Percentiles rank a stretch among this genome's conserved stretches.
These are phyloP conservation scores for Rallus crepitans DNA, from an alignment of 2,797 vertebrate genomes.

Conservation along the genomic window DNA sequence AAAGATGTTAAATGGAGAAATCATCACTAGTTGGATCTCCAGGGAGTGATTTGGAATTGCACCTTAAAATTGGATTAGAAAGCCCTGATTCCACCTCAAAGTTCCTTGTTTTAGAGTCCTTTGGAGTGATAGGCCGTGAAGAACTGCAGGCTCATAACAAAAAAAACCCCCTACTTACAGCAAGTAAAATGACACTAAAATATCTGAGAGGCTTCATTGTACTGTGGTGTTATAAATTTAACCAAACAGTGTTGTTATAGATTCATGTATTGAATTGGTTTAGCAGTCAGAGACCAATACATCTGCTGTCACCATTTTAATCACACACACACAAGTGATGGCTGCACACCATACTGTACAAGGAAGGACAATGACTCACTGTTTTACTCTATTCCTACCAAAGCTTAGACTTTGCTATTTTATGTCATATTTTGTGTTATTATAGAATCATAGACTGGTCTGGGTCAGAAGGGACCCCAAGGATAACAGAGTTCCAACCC, in stretches of 20 bases:
- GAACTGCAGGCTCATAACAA: background rate
- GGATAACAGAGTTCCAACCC: no score
- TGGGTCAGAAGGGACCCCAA: no score
- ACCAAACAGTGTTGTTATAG: background rate
- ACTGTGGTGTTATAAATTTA: background rate
- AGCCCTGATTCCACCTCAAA: background rate
- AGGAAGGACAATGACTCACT: background rate
- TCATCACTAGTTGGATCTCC: background rate
- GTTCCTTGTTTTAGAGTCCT: background rate
- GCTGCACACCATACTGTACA: background rate
- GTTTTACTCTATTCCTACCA: background rate
- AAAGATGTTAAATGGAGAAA: background rate
- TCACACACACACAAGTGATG: background rate
- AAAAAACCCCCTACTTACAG: background rate
- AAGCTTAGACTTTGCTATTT: background rate
- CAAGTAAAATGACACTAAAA: background rate
- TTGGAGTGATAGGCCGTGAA: background rate
- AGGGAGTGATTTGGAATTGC: background rate
- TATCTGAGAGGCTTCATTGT: background rate
- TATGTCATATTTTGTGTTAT: background rate
- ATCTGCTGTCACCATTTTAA: background rate
- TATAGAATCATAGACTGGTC: background rate
- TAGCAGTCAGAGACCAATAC: background rate
- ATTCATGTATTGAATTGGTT: background rate
- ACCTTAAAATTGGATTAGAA: background rate